Evolutionary conservation across 2,888 invertebrate genomes (phyloP).

Genomic region (Lacanobia oleracea): DNA sequence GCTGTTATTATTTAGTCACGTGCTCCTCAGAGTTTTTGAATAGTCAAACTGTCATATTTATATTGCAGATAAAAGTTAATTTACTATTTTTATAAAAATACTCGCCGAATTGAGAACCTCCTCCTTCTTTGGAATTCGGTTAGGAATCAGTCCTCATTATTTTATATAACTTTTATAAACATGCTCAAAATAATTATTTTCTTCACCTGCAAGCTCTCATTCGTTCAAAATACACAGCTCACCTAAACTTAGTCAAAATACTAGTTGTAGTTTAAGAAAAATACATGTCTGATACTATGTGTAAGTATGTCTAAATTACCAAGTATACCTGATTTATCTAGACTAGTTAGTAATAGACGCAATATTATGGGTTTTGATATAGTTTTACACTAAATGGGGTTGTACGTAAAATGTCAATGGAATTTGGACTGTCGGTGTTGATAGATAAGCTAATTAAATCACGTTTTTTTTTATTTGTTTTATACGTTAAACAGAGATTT

Average conservation of each 20-base stretch:
- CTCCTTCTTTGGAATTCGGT: too few species aligned
- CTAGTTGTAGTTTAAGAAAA: constrained; percentile 80
- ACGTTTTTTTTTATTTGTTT: not conserved
- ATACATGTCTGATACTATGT: constrained; percentile 92
- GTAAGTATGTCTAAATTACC: constrained; percentile 77
- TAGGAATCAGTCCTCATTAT: not conserved
- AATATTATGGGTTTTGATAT: constrained; percentile 70
- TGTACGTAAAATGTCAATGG: constrained; percentile 4
- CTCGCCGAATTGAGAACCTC: too few species aligned
- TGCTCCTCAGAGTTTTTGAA: too few species aligned
- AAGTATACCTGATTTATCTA: constrained; percentile 82
- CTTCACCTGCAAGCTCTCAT: constrained; percentile 47
- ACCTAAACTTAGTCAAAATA: constrained; percentile 64
- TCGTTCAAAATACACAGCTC: constrained; percentile 33
- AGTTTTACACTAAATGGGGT: constrained; percentile 61
- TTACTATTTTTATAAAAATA: too few species aligned
- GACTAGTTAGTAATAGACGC: constrained; percentile 76
- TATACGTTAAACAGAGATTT: too few species aligned
- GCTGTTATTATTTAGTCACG: too few species aligned
- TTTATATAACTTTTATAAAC: not conserved
- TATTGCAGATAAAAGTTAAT: too few species aligned
- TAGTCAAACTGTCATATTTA: too few species aligned
- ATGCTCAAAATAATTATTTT: constrained; percentile 13
- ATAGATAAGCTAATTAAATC: constrained; percentile 15
- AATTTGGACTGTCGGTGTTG: constrained; percentile 32